These are phyloP conservation scores for Blastobasis lacticolella DNA, from an alignment of 2,888 invertebrate genomes.

Conservation along the genomic window DNA sequence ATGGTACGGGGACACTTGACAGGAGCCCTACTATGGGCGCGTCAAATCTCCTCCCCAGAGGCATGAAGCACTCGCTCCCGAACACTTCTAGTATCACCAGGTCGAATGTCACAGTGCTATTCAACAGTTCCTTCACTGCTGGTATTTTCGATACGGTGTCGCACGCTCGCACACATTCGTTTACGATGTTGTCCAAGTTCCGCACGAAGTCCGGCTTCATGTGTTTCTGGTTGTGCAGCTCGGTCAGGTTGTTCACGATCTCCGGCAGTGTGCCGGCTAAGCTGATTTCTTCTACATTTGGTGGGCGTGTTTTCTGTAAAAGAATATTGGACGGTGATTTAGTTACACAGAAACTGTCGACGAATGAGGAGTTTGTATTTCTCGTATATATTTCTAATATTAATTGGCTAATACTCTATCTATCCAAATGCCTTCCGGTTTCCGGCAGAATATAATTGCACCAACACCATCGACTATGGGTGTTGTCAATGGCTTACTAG, in stretches of 20 bases:
- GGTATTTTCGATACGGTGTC: slow-evolving; percentile 54
- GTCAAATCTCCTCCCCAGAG: slow-evolving; percentile 66
- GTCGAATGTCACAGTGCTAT: slow-evolving; percentile 50
- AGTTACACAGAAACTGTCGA: no score
- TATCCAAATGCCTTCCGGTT: no score
- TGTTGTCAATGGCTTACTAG: no score
- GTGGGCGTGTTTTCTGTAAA: slow-evolving; percentile 56
- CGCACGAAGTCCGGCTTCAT: slow-evolving; percentile 51
- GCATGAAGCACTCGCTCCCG: slow-evolving; percentile 73
- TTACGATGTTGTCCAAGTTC: slow-evolving; percentile 61
- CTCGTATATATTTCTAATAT: no score
- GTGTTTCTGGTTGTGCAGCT: slow-evolving; percentile 45
- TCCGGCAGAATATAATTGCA: no score
- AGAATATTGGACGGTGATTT: slow-evolving; percentile 3
- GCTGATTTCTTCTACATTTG: slow-evolving; percentile 60
- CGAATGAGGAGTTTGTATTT: neutral
- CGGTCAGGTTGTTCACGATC: slow-evolving; percentile 58
- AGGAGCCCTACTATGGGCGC: slow-evolving; percentile 70
- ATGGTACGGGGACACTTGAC: slow-evolving; percentile 70
- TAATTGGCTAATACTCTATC: no score
- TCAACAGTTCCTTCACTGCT: slow-evolving; percentile 46
- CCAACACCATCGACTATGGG: no score
- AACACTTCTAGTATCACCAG: slow-evolving; percentile 68
- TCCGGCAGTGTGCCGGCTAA: slow-evolving; percentile 65
- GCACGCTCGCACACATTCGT: slow-evolving; percentile 62